Base-by-base conservation (phyloP, 1,140 invertebrate species). In the Musca vetustissima region DNA sequence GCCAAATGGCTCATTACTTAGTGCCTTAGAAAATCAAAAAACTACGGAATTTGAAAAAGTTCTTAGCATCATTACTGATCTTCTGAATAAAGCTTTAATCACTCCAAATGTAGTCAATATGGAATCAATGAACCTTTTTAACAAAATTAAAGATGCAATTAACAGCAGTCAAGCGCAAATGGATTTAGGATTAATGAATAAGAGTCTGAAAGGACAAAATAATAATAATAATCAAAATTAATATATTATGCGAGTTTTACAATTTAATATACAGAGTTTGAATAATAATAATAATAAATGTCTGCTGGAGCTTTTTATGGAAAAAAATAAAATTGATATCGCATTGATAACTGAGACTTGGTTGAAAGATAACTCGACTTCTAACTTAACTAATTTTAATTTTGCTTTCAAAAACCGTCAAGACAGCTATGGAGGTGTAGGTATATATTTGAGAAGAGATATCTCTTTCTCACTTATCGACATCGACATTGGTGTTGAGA, bases 231-330 rank as follows among this genome's bases (percentile, higher is more conserved):
- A 28, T 28, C 28, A 28, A 28, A n/a, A n/a, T n/a, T n/a, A n/a
- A n/a, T n/a, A n/a, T n/a, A n/a, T n/a, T 28, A 55, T 55, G 52
- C 19, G 19, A 55, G n/a, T 36, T 24, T 13, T 64, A 64, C 59
- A 64, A 32, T 64, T 32, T 19, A 64, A 64, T 64, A 64, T 64
- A 15, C 59, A 64, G 32, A 64, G 59, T 64, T 15, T 64, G 25
- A 64, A 64, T 28, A 28, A 64, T 9, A 6, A 64, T 3, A 36
- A 36, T 19, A 64, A 64, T 36, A 64, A 64, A 17, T 22, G 32
- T 28, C 14, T 64, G 6, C 14, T 64, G 7, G 59, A 64, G 25
- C 8, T 25, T 28, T 24, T 17, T n/a, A 14, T 64, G 17, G 14
- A 24, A 25, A 7, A 64, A 28, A 24, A 25, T n/a, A 24, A 64